A percentile compares a stretch with the other conserved stretches of the same genome.
These are phyloP conservation scores for Zaprionus obscuricornis DNA, from an alignment of 2,888 invertebrate species.

Conservation along the genomic window DNA sequence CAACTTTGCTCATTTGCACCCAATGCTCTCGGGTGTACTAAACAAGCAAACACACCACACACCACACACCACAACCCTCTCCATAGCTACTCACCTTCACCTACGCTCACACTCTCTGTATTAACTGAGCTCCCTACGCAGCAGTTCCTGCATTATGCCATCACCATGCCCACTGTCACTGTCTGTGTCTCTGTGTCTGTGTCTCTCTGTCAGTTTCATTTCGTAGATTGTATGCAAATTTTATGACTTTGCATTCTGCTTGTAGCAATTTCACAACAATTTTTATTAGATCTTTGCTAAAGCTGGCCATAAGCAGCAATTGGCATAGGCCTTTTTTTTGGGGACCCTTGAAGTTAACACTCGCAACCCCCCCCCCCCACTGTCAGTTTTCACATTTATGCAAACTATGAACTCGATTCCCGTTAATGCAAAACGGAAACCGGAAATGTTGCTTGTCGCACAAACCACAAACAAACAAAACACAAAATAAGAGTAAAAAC, in stretches of 20 bases:
- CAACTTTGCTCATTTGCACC: conserved; percentile 68
- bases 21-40: conserved; percentile 52
- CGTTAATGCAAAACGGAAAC: conserved; percentile 63
- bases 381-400: too few species aligned
- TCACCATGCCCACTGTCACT: too few species aligned
- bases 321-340: too few species aligned
- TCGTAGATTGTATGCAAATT: conserved; percentile 58
- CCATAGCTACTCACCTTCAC: too few species aligned
- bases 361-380: too few species aligned
- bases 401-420: background rate
- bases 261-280: conserved; percentile 35
- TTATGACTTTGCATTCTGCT: conserved; percentile 44
- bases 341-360: too few species aligned
- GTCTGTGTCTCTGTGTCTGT: too few species aligned
- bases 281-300: conserved; percentile 28
- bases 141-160: background rate
- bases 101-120: background rate
- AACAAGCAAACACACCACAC: background rate
- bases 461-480: conserved; percentile 24
- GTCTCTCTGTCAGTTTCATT: conserved; percentile 4
- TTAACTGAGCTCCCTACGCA: background rate
- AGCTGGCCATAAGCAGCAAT: conserved; percentile 7
- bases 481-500: conserved; percentile 27
- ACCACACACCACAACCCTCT: background rate
- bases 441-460: conserved; percentile 64